These are phyloP conservation scores for Cydia strobilella DNA, from an alignment of 1,140 invertebrate species.

Conservation along the genomic window DNA sequence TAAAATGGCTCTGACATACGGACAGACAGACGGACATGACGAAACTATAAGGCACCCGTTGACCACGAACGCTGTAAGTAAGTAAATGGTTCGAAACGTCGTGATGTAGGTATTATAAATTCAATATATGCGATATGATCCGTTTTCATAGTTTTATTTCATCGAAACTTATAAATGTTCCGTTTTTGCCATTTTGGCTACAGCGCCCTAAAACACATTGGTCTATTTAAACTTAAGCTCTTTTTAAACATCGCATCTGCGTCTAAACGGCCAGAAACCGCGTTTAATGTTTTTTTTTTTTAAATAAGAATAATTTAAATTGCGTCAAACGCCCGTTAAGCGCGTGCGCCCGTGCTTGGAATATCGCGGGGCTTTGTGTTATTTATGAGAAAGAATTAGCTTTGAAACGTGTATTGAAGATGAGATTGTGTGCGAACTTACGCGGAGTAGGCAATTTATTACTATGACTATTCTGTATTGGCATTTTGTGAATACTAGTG, in stretches of 20 bases:
- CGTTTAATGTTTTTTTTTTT: not conserved
- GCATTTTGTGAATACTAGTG: no score
- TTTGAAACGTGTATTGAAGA: not conserved
- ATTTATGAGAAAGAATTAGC: constrained; percentile 17
- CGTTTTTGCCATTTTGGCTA: no score
- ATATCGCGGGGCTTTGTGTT: not conserved
- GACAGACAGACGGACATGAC: no score
- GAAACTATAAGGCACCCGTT: no score
- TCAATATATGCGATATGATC: no score
- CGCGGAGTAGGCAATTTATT: not conserved
- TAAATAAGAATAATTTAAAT: not conserved
- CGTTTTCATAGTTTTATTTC: no score
- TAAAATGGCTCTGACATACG: no score
- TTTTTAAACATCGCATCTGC: not conserved
- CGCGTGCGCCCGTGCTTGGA: not conserved
- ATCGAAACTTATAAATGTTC: no score
- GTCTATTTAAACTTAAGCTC: not conserved
- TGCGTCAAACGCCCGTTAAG: not conserved
- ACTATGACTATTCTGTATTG: not conserved
- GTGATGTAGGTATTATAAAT: no score
- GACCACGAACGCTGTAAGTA: no score
- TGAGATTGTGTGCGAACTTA: not conserved
- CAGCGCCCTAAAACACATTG: no score
- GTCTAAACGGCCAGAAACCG: not conserved
- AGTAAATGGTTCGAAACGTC: no score